These are phyloP conservation scores for Sternotherus odoratus DNA, from an alignment of 2,797 vertebrate genomes.

Conservation along the genomic window DNA sequence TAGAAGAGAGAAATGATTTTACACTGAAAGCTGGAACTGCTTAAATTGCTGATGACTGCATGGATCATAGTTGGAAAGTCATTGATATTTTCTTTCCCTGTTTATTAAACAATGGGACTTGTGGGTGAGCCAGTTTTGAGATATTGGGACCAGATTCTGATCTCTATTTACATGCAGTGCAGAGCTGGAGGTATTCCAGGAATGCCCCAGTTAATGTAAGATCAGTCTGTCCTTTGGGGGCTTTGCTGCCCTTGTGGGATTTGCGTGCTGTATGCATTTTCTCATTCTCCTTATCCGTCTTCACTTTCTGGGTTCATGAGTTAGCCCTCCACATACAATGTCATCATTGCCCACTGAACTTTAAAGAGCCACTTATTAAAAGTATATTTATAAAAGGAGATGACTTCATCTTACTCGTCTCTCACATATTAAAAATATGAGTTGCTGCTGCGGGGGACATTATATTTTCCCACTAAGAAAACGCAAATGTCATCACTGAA, in stretches of 20 bases:
- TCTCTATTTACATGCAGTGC: constrained; percentile 4
- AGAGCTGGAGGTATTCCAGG: neutral
- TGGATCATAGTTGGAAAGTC: constrained; percentile 39
- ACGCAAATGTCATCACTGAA: constrained; percentile 39
- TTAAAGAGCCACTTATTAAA: constrained; percentile 57
- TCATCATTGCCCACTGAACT: constrained; percentile 16
- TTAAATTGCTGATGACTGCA: constrained; percentile 41
- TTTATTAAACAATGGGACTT: constrained; percentile 6
- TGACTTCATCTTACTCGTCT: neutral
- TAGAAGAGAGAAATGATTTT: constrained; percentile 31
- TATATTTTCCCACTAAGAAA: constrained; percentile 57
- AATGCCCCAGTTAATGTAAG: neutral
- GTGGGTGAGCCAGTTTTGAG: constrained; percentile 31
- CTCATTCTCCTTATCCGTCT: constrained; percentile 50
- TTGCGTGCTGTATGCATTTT: constrained; percentile 20
- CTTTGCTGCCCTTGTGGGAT: constrained; percentile 30
- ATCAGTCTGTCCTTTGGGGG: constrained; percentile 7
- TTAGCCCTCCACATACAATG: constrained; percentile 57
- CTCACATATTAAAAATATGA: constrained; percentile 7
- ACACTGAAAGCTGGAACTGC: constrained; percentile 12
- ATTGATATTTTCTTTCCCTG: constrained; percentile 8
- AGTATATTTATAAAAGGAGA: neutral
- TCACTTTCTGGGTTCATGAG: constrained; percentile 48
- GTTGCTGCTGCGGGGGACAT: constrained; percentile 12
- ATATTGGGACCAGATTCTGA: constrained; percentile 10